phyloP scores from a whole-genome alignment of 2,888 invertebrate species.

The Dolichomitus sp. region DNA sequence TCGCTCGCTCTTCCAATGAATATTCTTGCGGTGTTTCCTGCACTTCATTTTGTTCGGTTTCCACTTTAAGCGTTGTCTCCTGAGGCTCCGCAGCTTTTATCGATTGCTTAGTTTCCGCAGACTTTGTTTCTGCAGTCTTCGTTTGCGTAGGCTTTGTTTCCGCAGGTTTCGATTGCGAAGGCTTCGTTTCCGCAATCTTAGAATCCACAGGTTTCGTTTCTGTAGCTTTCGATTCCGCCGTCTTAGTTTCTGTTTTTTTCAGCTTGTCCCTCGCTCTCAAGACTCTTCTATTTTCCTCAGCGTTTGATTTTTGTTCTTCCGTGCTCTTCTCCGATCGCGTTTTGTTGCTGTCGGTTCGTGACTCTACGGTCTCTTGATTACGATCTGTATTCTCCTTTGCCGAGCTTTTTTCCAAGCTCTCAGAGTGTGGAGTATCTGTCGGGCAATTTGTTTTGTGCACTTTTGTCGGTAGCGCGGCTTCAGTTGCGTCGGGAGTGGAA shows the following conservation, averaged over 20 bases:
- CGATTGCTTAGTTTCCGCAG: conserved; percentile 1
- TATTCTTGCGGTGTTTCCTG: conserved; percentile 45
- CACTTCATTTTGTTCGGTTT: conserved; percentile 57
- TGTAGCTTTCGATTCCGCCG: conserved; percentile 68
- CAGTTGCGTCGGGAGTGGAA: neutral
- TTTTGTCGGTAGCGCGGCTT: conserved; percentile 6
- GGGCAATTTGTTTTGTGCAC: conserved; percentile 24
- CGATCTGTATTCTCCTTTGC: conserved; percentile 39
- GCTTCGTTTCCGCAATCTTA: conserved; percentile 45
- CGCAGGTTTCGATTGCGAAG: conserved; percentile 30
- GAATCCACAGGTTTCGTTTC: conserved; percentile 66
- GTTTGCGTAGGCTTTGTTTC: conserved; percentile 50
- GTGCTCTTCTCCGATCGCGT: conserved; percentile 36
- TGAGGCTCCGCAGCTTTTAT: conserved; percentile 61
- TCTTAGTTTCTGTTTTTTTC: conserved; percentile 74
- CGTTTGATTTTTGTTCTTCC: conserved; percentile 72
- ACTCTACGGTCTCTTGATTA: conserved; percentile 34
- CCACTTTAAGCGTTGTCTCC: conserved; percentile 65
- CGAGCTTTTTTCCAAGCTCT: conserved; percentile 17
- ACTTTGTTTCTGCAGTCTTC: conserved; percentile 67
- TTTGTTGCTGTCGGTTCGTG: conserved; percentile 38
- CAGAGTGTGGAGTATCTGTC: neutral
- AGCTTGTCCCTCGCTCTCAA: conserved; percentile 78
- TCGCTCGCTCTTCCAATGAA: conserved; percentile 56
- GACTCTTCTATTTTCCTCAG: conserved; percentile 79